A percentile compares a stretch with the other conserved stretches of the same genome.
These are phyloP conservation scores for Danio albolineatus DNA, from an alignment of 2,797 vertebrate genomes.

Conservation along the genomic window DNA sequence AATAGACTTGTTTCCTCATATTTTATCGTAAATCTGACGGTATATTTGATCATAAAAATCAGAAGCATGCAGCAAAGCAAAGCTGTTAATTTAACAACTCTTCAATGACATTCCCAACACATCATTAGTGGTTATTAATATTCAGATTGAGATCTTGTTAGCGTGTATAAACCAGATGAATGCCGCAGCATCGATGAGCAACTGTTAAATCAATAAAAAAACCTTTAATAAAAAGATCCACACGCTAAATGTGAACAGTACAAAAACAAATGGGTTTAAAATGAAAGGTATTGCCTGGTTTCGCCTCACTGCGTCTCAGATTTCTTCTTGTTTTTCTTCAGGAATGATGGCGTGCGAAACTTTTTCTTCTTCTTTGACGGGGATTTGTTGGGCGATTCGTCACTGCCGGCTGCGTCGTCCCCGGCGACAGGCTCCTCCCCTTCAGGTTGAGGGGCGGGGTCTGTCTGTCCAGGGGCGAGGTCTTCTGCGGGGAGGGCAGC, in stretches of 20 bases:
- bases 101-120: slow-evolving; percentile 81
- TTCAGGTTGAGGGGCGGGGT: slow-evolving; percentile 69
- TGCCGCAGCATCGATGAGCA: slow-evolving; percentile 68
- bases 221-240: slow-evolving; percentile 72
- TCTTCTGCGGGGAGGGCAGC: slow-evolving; percentile 80
- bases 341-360: slow-evolving; percentile 98
- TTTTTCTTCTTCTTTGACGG: slow-evolving; percentile 99
- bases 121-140: slow-evolving; percentile 87
- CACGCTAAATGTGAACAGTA: slow-evolving; percentile 75
- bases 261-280: slow-evolving; percentile 69
- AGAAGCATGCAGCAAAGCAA: slow-evolving; percentile 23
- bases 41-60: not conserved
- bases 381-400: slow-evolving; percentile 97
- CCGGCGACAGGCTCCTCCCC: slow-evolving; percentile 80
- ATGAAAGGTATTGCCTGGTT: slow-evolving; percentile 46
- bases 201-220: slow-evolving; percentile 69
- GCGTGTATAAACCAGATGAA: slow-evolving; percentile 63
- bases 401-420: slow-evolving; percentile 78
- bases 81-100: slow-evolving; percentile 37
- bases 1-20: not conserved
- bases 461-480: slow-evolving; percentile 69
- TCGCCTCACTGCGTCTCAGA: slow-evolving; percentile 85
- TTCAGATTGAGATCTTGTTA: slow-evolving; percentile 66
- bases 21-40: not conserved
- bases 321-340: slow-evolving; percentile 99